Percentiles rank a stretch among this genome's conserved stretches.
Evolutionary conservation across 1,140 invertebrate genomes (phyloP).

Genomic region (Cepaea nemoralis): DNA sequence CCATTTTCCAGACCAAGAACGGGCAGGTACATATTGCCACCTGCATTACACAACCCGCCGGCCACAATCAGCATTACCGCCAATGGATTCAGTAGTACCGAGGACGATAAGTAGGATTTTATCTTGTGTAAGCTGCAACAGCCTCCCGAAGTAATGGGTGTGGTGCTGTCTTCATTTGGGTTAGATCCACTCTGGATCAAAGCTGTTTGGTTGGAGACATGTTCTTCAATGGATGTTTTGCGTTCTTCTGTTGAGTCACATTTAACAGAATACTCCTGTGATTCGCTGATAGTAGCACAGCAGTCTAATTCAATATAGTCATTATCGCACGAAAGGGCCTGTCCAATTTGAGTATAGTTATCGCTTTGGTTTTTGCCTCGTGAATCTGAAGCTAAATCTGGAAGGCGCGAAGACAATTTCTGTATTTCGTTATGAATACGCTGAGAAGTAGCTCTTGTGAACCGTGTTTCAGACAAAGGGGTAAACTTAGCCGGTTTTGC

Average conservation of each 20-base stretch:
- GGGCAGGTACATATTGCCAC: background rate
- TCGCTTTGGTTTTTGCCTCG: background rate
- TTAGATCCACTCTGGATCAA: background rate
- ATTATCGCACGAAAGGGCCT: background rate
- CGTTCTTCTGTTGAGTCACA: background rate
- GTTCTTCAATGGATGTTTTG: background rate
- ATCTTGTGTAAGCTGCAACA: background rate
- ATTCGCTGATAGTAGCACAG: background rate
- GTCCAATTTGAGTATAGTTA: background rate
- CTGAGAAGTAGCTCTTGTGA: background rate
- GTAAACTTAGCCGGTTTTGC: background rate
- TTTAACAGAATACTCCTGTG: background rate
- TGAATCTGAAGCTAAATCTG: background rate
- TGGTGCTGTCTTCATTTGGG: background rate
- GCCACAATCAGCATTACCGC: slow-evolving; percentile 14
- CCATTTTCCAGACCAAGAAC: background rate
- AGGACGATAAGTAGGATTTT: background rate
- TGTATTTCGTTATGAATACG: background rate
- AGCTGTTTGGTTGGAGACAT: background rate
- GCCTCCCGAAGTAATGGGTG: background rate
- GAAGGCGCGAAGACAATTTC: background rate
- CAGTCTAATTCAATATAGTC: background rate
- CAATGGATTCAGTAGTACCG: background rate
- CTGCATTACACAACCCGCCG: background rate
- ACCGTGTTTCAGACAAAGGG: background rate